These are phyloP conservation scores for Antrozous pallidus DNA, from an alignment of 2,797 vertebrate genomes.

Conservation along the genomic window DNA sequence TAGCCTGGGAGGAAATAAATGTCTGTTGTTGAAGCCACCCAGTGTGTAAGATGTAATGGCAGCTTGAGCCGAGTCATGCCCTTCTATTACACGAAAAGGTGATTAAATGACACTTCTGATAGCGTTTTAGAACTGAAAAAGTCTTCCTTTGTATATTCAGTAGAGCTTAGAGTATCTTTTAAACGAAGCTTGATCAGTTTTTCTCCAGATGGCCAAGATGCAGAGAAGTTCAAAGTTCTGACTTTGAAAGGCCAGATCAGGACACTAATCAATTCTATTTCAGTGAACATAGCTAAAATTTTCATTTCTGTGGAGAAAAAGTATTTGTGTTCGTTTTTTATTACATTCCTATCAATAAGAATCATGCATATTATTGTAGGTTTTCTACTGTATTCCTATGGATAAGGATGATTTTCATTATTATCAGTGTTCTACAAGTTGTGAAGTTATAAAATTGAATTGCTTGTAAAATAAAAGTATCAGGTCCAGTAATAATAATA, in stretches of 20 bases:
- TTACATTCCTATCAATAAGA: not conserved
- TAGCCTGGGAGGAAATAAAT: not conserved
- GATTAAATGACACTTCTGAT: not conserved
- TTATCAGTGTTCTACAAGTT: not conserved
- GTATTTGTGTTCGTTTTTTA: not conserved
- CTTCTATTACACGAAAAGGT: not conserved
- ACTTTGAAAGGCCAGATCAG: not conserved
- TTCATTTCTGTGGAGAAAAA: constrained; percentile 13
- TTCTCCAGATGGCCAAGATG: not conserved
- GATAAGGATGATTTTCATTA: not conserved
- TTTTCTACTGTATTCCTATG: not conserved
- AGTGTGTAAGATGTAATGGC: no score
- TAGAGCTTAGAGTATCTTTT: not conserved
- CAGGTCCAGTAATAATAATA: not conserved
- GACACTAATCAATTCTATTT: not conserved
- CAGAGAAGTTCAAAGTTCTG: not conserved
- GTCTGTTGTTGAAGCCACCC: not conserved
- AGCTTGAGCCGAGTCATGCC: not conserved
- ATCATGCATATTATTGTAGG: not conserved
- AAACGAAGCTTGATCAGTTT: not conserved
- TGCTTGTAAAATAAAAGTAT: not conserved
- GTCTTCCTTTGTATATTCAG: not conserved
- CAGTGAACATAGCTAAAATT: not conserved
- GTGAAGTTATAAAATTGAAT: not conserved
- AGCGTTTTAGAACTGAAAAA: not conserved